Base-by-base conservation (phyloP, 2,888 invertebrate genomes). In the Diaphora mendica region DNA sequence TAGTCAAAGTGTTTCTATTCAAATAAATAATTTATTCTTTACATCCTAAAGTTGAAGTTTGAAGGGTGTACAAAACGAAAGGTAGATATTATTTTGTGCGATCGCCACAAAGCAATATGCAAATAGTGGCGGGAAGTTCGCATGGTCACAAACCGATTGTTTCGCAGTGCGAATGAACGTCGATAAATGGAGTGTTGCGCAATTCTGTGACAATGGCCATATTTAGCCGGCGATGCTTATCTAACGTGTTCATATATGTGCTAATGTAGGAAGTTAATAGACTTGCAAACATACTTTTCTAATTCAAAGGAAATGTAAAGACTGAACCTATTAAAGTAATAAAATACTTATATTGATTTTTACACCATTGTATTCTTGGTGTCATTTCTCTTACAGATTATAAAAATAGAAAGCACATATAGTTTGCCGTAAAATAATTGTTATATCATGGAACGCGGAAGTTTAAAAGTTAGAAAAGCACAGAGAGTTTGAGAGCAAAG, bases 101-200 rank as follows among this genome's bases (percentile, higher is more conserved):
- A 73, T 71, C 72, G 75, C 76, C 74, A 86, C 85, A 86, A 86
- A 85, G 84, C 85, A 73, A 82, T 88, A 89, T 89, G 89, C 87
- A 89, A 89, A 89, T 89, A 84, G 76, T 78, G 81, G 72, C 82
- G 85, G 87, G 85, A 88, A 86, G 79, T 89, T 89, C 88, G 82
- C 89, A 89, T 87, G 88, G 86, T 82, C 85, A 85, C 82, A 78
- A 81, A 70, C 82, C 85, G 81, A 89, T 88, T 87, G 88, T 88
- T 87, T 81, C 69, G 26, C 69, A 80, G 85, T 85, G 85, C 84
- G 87, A 87, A 88, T 82, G 79, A 82, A 85, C 80, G 85, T 85
- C 87, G 85, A 88, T 88, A 86, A 82, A 83, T 80, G 68, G 78
- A 75, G 77, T 78, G 84, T 82, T 83, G 77, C 79, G 76, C 77